Conservation (phyloP, 2,888 invertebrate genomes). For the Myopa testacea region DNA sequence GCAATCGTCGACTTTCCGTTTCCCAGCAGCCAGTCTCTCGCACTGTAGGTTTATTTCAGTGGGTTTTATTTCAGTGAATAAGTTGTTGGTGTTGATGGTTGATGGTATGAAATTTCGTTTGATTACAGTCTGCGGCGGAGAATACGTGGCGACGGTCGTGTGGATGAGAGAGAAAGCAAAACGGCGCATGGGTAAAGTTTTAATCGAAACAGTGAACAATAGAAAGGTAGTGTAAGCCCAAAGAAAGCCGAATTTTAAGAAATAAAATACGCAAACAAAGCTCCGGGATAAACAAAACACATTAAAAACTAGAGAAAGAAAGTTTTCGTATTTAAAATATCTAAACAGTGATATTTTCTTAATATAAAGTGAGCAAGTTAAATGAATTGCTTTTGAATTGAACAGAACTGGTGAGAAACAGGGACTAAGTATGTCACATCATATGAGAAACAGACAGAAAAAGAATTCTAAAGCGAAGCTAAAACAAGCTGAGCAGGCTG, state of each 20-base stretch:
- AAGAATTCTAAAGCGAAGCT: slow-evolving; percentile 57
- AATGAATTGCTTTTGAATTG: not conserved
- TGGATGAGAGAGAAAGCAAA: not conserved
- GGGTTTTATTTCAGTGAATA: not conserved
- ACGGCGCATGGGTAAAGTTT: slow-evolving; percentile 11
- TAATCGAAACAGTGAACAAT: slow-evolving; percentile 1
- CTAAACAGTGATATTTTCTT: not conserved
- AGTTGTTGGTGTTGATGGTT: not conserved
- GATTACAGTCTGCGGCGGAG: slow-evolving; percentile 24
- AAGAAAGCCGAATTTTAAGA: not conserved
- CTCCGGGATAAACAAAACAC: not conserved
- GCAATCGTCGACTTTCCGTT: too few species aligned
- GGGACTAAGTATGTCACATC: slow-evolving; percentile 52
- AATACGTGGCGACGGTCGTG: slow-evolving; percentile 36
- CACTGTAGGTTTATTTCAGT: not conserved
- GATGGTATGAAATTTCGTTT: slow-evolving; percentile 26
- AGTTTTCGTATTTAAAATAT: not conserved
- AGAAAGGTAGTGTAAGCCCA: not conserved
- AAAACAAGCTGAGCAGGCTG: slow-evolving; percentile 49
- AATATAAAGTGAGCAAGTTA: not conserved
- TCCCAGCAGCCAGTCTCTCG: too few species aligned
- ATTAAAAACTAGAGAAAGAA: not conserved
- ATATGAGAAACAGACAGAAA: slow-evolving; percentile 52
- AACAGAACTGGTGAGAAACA: not conserved
- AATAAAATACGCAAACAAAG: not conserved